Evolutionary conservation across 1,140 invertebrate species (phyloP), one percentile per base, ranked within the genome.

Genomic region (Tribolium castaneum): DNA sequence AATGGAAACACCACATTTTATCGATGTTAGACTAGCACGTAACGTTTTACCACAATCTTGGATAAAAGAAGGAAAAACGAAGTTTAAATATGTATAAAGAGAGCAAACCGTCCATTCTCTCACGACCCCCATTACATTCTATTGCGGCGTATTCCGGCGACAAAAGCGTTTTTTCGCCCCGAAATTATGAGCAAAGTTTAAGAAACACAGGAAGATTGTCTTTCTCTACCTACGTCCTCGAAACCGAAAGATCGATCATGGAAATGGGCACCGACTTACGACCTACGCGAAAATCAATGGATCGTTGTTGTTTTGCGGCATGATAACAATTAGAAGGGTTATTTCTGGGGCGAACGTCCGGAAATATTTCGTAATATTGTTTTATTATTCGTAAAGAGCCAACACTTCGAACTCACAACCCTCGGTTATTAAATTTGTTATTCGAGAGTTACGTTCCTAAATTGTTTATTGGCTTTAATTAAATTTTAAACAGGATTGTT

Each of bases 391-490:
- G 30, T 45, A 45, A 45, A 45, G 39, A 30, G 39, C 39, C 9
- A 1, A n/a, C 7, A 45, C 7, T 45, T 45, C 5, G 9, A 45
- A 34, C 59, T 12, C 30, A 7, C 30, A 25, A 14, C 9, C 14
- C 25, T 30, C 30, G 14, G 25, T 39, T 34, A 66, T 66, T 66
- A 66, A 66, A 66, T 66, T 66, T 30, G 59, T 66, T 66, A 35
- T 34, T 66, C 59, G 54, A 59, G 30, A 66, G 59, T 25, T 34
- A 66, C n/a, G 54, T 3, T 19, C 10, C 25, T 35, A 13, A 66
- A 66, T 59, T 66, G 59, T 66, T 35, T 30, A 66, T 66, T 66
- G 59, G 59, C n/a, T 35, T n/a, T 66, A 66, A 66, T 66, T 66
- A 35, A 66, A 66, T 66, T 66, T 34, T 66, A 25, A 14, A n/a